These are phyloP conservation scores for Pteropus alecto DNA, from an alignment of 2,113 vertebrate genomes.

Conservation along the genomic window DNA sequence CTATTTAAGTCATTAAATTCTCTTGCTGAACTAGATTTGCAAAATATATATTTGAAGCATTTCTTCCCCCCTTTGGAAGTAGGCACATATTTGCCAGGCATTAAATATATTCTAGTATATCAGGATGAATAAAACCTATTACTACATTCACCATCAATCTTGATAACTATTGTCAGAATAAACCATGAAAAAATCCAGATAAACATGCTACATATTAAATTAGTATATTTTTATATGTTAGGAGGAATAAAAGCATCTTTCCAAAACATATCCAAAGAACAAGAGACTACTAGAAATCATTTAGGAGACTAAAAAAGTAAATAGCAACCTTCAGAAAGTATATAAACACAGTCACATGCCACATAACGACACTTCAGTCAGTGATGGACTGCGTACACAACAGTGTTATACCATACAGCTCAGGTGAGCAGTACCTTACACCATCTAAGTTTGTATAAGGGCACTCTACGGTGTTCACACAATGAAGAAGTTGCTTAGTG, in stretches of 20 bases:
- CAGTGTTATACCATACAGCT: neutral
- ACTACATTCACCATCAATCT: neutral
- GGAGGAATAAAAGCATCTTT: neutral
- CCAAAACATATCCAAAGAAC: neutral
- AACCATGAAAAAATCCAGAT: neutral
- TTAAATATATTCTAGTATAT: neutral
- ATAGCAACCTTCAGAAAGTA: neutral
- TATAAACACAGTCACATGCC: neutral
- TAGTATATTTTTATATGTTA: neutral
- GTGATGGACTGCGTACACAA: accelerated
- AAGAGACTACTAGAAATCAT: neutral
- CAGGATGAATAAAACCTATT: neutral
- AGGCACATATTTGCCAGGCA: neutral
- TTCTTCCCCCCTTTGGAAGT: neutral
- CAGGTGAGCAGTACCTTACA: neutral
- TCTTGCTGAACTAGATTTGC: neutral
- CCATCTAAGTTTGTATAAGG: neutral
- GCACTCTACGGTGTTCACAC: neutral
- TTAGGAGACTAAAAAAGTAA: neutral
- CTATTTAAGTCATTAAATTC: neutral
- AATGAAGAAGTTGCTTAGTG: neutral
- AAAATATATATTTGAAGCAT: neutral
- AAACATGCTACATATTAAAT: neutral
- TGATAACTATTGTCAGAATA: neutral
- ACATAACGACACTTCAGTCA: neutral